Conservation (phyloP, 2,113 vertebrate genomes). For the Cynopterus brachyotis region DNA sequence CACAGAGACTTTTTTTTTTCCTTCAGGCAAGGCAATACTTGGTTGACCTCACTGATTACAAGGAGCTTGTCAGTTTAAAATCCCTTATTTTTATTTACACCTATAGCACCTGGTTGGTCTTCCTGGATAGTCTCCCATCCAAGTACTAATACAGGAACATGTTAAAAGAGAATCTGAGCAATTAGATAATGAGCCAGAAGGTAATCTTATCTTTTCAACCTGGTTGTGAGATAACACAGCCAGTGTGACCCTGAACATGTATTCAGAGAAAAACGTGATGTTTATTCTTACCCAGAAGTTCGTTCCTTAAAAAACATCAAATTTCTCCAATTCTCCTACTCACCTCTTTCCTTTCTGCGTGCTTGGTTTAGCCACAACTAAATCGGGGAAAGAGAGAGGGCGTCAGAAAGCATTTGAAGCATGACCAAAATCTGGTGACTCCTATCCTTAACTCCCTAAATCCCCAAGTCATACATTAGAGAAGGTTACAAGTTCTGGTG, state of each 20-base stretch:
- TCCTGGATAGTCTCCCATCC: no score
- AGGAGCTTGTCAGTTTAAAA: no score
- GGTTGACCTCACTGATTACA: no score
- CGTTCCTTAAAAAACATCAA: background rate
- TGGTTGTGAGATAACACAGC: background rate
- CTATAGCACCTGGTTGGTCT: no score
- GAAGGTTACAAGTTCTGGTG: background rate
- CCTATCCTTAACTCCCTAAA: constrained; percentile 13
- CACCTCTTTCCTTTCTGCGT: constrained; percentile 44
- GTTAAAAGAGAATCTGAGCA: constrained; percentile 3
- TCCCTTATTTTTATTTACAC: no score
- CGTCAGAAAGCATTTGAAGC: constrained; percentile 49
- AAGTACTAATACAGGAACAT: background rate
- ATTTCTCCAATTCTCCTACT: constrained; percentile 53
- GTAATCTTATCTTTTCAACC: background rate
- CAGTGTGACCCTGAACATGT: background rate
- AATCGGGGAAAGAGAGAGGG: constrained; percentile 50
- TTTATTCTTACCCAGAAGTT: background rate
- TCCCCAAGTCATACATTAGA: background rate
- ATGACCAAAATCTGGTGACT: constrained; percentile 26
- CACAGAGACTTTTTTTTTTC: background rate
- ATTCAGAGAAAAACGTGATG: background rate
- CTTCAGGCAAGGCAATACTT: no score
- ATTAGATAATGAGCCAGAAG: background rate
- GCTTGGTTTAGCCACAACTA: constrained; percentile 70